Conservation (phyloP, 2,888 invertebrate species). For the Acanthopleura granulata region DNA sequence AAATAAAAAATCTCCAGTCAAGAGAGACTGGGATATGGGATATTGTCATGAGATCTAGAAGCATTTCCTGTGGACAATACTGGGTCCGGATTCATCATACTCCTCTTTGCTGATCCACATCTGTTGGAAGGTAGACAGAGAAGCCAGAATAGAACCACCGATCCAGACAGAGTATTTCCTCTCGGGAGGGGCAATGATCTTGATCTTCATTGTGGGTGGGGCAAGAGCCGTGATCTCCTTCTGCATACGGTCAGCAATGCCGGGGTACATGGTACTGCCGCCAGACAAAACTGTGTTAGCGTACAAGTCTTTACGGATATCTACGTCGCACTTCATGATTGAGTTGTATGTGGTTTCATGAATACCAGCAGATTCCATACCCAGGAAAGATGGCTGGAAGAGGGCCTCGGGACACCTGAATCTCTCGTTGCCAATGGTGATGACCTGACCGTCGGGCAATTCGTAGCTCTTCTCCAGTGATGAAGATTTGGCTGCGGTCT, state of each 20-base stretch:
- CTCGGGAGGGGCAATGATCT: constrained; percentile 1
- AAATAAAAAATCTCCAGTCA: no score
- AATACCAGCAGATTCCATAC: constrained; percentile 78
- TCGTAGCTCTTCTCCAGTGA: constrained; percentile 76
- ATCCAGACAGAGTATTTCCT: constrained; percentile 8
- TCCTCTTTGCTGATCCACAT: constrained; percentile 5
- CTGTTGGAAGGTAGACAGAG: constrained; percentile 5
- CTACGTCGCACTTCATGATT: constrained; percentile 5
- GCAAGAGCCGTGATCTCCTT: constrained; percentile 80
- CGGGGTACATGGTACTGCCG: constrained; percentile 95
- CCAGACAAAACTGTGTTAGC: constrained; percentile 68
- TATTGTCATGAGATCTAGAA: constrained; percentile 59
- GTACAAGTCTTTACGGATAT: constrained; percentile 10
- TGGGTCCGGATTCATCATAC: neutral
- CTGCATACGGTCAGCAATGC: constrained; percentile 71
- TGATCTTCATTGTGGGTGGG: constrained; percentile 61
- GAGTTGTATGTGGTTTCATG: constrained; percentile 7
- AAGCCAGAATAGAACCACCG: constrained; percentile 8
- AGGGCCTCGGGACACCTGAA: constrained; percentile 29
- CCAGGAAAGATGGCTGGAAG: constrained; percentile 38
- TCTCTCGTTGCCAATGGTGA: constrained; percentile 5
- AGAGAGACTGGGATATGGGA: no score
- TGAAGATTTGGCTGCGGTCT: constrained; percentile 76
- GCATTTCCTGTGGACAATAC: neutral
- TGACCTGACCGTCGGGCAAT: constrained; percentile 5